Conservation (phyloP, 2,113 vertebrate genomes). For the Petrocephalus microphthalmus region DNA sequence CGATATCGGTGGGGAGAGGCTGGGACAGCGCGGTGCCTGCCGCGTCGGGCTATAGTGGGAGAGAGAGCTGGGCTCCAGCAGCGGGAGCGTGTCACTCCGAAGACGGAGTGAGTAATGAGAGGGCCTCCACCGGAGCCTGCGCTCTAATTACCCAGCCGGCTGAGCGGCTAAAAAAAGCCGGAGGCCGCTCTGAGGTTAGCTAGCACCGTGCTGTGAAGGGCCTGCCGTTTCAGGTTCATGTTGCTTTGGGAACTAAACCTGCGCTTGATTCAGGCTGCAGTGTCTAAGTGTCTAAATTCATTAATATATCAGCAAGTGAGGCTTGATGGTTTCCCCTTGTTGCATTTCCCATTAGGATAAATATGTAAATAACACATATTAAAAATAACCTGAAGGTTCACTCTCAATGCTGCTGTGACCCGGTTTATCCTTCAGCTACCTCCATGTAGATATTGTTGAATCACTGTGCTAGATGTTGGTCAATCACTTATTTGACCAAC, state of each 20-base stretch:
- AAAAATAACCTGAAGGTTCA: background rate
- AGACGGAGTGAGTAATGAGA: conserved; percentile 4
- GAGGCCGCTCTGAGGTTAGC: conserved; percentile 20
- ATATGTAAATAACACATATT: background rate
- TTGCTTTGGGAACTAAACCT: background rate
- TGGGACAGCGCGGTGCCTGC: background rate
- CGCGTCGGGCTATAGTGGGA: background rate
- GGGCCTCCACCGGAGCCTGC: background rate
- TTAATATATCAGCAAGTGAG: background rate
- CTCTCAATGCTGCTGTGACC: background rate
- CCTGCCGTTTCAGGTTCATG: background rate
- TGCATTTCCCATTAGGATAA: background rate
- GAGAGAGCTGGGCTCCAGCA: background rate
- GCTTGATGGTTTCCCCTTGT: background rate
- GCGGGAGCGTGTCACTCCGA: background rate
- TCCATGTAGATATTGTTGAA: background rate
- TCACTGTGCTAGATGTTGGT: background rate
- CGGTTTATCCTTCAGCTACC: background rate
- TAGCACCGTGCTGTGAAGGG: background rate
- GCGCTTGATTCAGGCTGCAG: background rate
- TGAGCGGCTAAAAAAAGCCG: conserved; percentile 17
- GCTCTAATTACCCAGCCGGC: conserved; percentile 24
- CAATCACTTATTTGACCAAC: no score
- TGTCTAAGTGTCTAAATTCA: background rate
- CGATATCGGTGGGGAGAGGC: background rate